Evolutionary conservation across 2,888 invertebrate species (phyloP), one percentile per base, ranked within the genome.

Genomic region (Dasypolia templi): DNA sequence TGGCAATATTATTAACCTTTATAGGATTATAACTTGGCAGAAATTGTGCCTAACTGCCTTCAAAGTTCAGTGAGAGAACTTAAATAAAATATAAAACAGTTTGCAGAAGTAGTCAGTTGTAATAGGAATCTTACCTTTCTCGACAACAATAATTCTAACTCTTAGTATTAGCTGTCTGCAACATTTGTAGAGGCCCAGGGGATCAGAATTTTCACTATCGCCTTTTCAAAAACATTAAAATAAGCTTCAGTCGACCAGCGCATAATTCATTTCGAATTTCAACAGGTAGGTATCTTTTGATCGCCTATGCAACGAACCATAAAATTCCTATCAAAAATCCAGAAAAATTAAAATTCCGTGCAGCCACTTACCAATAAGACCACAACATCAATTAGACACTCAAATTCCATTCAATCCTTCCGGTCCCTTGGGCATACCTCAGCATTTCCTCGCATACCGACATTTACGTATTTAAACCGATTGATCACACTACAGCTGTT

Each of bases 401-500:
- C 51, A 74, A 83, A 82, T 83, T 81, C 83, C 81, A 56, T 53
- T n/a, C 51, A 62, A 72, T 67, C 70, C 76, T 65, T 82, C 73
- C 56, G 56, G 66, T 70, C 75, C 62, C 61, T 62, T 26, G 65
- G 22, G 69, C 79, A 83, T 82, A 72, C 80, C 83, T 68, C 44
- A 53, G 29, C 71, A 77, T 82, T 82, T 72, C 80, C 71, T 72
- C 81, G 84, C 88, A 89, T 87, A 86, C 89, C 88, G 73, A 69
- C 70, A 75, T 81, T n/a, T 86, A 89, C 89, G 86, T 83, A 74
- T 83, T 78, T 82, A 85, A 83, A 83, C 82, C 87, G 85, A 93
- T 92, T 92, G 89, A 91, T 89, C 87, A 91, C 89, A 88, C 91
- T 87, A 92, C 94, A 94, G 93, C 94, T 94, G 94, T 92, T 90